These are phyloP conservation scores for Tetranychus urticae DNA, from an alignment of 1,140 invertebrate species.

Conservation along the genomic window DNA sequence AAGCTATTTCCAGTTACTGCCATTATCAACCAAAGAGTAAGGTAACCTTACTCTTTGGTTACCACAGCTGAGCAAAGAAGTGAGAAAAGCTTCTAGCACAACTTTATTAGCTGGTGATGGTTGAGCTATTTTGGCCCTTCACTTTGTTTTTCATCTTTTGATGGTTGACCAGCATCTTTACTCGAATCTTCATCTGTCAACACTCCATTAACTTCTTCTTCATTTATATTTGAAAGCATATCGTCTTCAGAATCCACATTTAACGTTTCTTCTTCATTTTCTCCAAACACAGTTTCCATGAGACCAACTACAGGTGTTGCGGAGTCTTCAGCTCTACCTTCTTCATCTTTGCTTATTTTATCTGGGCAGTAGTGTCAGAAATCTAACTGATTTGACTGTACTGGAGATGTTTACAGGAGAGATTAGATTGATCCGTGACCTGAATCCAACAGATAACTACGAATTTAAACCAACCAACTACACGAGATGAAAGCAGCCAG, in stretches of 20 bases:
- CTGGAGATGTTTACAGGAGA: slow-evolving; percentile 85
- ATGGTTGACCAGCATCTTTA: neutral
- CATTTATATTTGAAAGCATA: neutral
- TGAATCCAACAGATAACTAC: neutral
- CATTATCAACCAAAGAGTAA: too few species aligned
- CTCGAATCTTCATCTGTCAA: slow-evolving; percentile 14
- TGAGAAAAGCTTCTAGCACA: slow-evolving; percentile 56
- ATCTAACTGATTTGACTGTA: slow-evolving; percentile 59
- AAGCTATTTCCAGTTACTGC: too few species aligned
- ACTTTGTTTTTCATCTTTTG: neutral
- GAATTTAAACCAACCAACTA: neutral
- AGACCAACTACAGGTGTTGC: neutral
- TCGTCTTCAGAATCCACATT: slow-evolving; percentile 1
- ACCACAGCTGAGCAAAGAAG: slow-evolving; percentile 74
- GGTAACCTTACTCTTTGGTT: slow-evolving; percentile 35
- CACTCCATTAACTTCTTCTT: slow-evolving; percentile 18
- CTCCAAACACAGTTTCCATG: neutral
- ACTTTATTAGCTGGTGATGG: slow-evolving; percentile 23
- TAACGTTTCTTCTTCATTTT: slow-evolving; percentile 2
- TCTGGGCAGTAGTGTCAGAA: slow-evolving; percentile 11
- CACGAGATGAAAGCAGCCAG: neutral
- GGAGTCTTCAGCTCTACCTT: neutral
- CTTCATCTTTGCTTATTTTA: neutral
- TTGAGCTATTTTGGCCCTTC: neutral
- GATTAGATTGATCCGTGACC: slow-evolving; percentile 96